Percentiles rank a stretch among this genome's conserved stretches.
phyloP scores from a whole-genome alignment of 2,797 vertebrate species.

The Salmo trutta region DNA sequence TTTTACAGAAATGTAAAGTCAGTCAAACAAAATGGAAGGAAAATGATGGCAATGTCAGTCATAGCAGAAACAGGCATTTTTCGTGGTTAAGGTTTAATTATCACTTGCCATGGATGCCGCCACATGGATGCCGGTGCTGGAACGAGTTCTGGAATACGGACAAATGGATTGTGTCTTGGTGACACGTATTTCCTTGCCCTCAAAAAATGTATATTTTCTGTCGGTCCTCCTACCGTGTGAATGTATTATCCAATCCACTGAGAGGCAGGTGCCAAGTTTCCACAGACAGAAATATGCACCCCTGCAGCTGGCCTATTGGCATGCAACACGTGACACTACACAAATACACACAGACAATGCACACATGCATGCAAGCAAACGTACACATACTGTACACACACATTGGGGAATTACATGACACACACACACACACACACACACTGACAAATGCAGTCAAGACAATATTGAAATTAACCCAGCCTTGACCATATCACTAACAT shows the following conservation, averaged over 20 bases:
- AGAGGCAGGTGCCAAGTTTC: conserved; percentile 7
- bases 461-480: neutral
- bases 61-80: neutral
- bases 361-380: neutral
- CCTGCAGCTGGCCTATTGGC: conserved; percentile 11
- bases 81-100: conserved; percentile 6
- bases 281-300: conserved; percentile 1
- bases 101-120: neutral
- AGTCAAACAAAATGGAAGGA: neutral
- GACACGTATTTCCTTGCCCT: conserved; percentile 14
- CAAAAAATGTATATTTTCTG: neutral
- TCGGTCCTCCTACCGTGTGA: conserved; percentile 3
- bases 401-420: neutral
- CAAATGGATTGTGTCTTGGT: neutral
- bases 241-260: conserved; percentile 9
- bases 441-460: neutral
- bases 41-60: neutral
- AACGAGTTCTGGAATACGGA: neutral
- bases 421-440: neutral
- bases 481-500: no score
- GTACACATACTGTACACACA: neutral
- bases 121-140: neutral
- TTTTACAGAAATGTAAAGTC: conserved; percentile 1
- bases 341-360: neutral
- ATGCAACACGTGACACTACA: neutral